phyloP scores from a whole-genome alignment of 2,888 invertebrate genomes.

The Lottia scabra region DNA sequence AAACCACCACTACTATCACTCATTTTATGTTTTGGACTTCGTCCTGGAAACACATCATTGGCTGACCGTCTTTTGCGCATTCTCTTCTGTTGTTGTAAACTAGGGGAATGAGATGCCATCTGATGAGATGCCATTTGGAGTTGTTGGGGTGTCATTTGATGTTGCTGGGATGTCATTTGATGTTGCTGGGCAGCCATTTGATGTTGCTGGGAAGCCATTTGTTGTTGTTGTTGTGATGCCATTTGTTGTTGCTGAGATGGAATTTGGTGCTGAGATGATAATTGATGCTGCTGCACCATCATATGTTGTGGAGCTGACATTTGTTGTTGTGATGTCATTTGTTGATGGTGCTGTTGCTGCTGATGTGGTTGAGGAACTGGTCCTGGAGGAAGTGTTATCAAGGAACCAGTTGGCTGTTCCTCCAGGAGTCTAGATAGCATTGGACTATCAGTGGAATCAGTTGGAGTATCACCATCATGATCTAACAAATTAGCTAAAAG shows the following conservation, averaged over 20 bases:
- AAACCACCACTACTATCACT: constrained; percentile 43
- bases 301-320: too few species aligned
- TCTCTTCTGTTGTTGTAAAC: constrained; percentile 30
- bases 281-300: not conserved
- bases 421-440: constrained; percentile 63
- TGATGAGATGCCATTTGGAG: too few species aligned
- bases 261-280: not conserved
- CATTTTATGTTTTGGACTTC: constrained; percentile 66
- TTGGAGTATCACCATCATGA: constrained; percentile 45
- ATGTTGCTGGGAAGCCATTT: too few species aligned
- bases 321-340: not conserved
- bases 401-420: constrained; percentile 44
- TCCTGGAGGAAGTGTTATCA: constrained; percentile 27
- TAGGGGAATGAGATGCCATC: not conserved
- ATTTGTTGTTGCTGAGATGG: not conserved
- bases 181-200: too few species aligned
- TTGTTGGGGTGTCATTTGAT: too few species aligned
- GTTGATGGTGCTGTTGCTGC: constrained; percentile 7
- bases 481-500: constrained; percentile 64
- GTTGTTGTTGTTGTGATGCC: too few species aligned
- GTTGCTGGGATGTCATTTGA: too few species aligned
- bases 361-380: constrained; percentile 12
- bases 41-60: constrained; percentile 50
- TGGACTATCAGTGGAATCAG: constrained; percentile 45
- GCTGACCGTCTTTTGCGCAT: constrained; percentile 58